Evolutionary conservation across 2,797 vertebrate genomes (phyloP).

Genomic region (Acanthurus leucopareius): DNA sequence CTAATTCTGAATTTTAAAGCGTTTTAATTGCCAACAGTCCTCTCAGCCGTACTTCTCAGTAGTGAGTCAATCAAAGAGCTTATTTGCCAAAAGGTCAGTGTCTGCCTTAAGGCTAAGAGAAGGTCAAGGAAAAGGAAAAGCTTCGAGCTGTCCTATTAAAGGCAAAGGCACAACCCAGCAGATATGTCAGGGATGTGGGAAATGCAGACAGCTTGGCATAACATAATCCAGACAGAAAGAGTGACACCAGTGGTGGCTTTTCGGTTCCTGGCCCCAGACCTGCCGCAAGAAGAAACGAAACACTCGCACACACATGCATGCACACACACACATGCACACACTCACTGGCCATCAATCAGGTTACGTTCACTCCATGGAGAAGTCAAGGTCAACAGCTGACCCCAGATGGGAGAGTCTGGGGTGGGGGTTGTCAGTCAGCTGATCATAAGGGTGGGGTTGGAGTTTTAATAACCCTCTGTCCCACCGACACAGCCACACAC

Average conservation of each 20-base stretch:
- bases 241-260: constrained; percentile 33
- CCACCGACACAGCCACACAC: constrained; percentile 14
- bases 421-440: constrained; percentile 52
- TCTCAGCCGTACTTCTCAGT: background rate
- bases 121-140: constrained; percentile 21
- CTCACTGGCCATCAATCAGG: constrained; percentile 46
- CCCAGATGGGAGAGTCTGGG: constrained; percentile 13
- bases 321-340: constrained; percentile 18
- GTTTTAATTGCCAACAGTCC: background rate
- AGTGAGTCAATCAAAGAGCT: constrained; percentile 15
- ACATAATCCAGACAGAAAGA: constrained; percentile 54
- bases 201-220: constrained; percentile 57
- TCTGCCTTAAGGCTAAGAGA: constrained; percentile 11
- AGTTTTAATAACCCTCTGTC: constrained; percentile 6
- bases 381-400: constrained; percentile 60
- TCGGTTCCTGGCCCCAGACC: constrained; percentile 31
- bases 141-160: constrained; percentile 36
- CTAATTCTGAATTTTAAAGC: constrained; percentile 17
- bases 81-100: constrained; percentile 7
- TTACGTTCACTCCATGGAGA: constrained; percentile 39
- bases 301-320: constrained; percentile 21
- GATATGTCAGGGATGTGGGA: constrained; percentile 50
- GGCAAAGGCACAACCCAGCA: constrained; percentile 41
- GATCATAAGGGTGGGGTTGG: constrained; percentile 20
- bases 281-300: constrained; percentile 1